phyloP scores from a whole-genome alignment of 2,113 vertebrate genomes.

The Ibidorhyncha struthersii region DNA sequence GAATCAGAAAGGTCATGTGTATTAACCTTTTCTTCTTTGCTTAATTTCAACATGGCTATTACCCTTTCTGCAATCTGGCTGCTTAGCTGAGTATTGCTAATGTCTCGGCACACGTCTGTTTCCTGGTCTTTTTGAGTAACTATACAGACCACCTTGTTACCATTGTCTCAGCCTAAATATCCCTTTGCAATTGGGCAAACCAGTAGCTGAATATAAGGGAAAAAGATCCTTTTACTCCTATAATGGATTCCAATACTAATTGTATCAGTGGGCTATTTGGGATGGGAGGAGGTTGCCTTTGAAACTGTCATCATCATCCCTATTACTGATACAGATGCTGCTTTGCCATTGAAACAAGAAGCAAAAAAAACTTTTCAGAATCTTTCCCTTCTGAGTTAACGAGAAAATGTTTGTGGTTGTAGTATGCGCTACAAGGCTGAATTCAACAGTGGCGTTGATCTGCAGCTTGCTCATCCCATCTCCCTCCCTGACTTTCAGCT shows the following conservation, averaged over 20 bases:
- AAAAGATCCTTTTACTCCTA: neutral
- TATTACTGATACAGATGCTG: neutral
- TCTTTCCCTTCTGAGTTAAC: neutral
- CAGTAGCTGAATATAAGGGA: neutral
- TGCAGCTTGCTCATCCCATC: neutral
- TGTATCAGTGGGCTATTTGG: fast-evolving
- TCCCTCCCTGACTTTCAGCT: neutral
- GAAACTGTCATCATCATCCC: neutral
- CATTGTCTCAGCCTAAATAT: neutral
- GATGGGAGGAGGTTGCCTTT: neutral
- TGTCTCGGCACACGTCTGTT: neutral
- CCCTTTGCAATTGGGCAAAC: neutral
- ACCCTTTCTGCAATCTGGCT: neutral
- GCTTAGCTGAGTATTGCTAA: neutral
- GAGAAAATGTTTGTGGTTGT: neutral
- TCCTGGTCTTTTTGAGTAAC: neutral
- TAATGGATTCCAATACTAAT: neutral
- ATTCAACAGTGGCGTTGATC: neutral
- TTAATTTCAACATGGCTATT: neutral
- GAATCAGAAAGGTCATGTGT: neutral
- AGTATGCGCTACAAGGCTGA: neutral
- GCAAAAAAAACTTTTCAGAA: neutral
- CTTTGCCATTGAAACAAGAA: neutral
- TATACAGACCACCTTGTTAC: neutral
- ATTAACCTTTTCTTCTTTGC: conserved; percentile 10